Percentiles rank a stretch among this genome's conserved stretches.
These are phyloP conservation scores for Podarcis raffonei DNA, from an alignment of 2,113 vertebrate genomes.

Conservation along the genomic window DNA sequence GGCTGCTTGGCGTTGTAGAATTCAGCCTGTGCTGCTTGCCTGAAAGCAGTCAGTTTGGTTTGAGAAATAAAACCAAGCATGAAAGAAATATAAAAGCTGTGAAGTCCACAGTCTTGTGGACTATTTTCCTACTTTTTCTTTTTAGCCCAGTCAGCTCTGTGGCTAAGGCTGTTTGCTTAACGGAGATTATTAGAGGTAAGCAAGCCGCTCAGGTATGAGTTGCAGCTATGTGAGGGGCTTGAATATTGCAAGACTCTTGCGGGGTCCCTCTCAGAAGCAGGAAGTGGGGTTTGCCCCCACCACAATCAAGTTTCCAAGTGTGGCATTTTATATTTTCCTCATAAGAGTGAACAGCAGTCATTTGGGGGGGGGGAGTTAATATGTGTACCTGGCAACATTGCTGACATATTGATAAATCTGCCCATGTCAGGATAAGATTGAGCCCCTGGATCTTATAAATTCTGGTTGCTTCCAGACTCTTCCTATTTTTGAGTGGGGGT, in stretches of 20 bases:
- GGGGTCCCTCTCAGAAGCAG: background rate
- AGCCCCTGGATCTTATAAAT: background rate
- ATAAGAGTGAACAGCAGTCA: background rate
- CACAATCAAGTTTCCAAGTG: background rate
- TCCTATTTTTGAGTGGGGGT: too few relatives aligned
- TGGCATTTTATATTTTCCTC: background rate
- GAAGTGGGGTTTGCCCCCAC: background rate
- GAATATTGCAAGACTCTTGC: background rate
- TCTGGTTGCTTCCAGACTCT: too few relatives aligned
- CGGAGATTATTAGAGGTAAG: background rate
- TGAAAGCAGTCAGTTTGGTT: background rate
- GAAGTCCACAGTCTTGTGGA: background rate
- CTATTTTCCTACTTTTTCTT: background rate
- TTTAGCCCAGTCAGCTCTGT: background rate
- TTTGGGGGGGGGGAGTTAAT: too few relatives aligned
- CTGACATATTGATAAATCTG: background rate
- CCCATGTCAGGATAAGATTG: background rate
- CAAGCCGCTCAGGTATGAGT: background rate
- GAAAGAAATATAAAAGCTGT: slow-evolving; percentile 13
- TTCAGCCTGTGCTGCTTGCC: background rate
- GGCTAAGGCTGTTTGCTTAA: background rate
- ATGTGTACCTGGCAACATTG: background rate
- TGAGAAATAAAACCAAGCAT: background rate
- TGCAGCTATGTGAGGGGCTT: background rate
- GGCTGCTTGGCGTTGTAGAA: background rate